A percentile compares a stretch with the other conserved stretches of the same genome.
Conservation (phyloP, 2,888 invertebrate genomes). For the Melanotus villosus region DNA sequence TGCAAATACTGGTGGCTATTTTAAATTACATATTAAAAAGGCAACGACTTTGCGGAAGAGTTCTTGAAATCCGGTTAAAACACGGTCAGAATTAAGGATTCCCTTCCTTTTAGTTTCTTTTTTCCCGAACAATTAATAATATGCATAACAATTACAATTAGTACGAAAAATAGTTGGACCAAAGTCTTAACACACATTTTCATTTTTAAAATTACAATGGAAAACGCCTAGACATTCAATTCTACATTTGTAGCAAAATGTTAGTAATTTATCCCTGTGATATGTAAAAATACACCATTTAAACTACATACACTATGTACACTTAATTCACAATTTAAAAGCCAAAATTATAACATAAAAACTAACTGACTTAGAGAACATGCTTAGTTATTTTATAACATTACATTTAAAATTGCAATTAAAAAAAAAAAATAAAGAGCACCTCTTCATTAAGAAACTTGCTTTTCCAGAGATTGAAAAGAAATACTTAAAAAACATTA, state of each 20-base stretch:
- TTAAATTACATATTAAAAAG: conserved; percentile 4
- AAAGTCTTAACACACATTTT: conserved; percentile 8
- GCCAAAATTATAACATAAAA: conserved; percentile 25
- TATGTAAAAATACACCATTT: conserved; percentile 53
- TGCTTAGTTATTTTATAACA: conserved; percentile 30
- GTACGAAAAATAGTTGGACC: conserved; percentile 34
- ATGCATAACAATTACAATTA: conserved; percentile 35
- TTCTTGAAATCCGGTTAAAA: neutral
- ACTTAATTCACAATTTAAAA: conserved; percentile 40
- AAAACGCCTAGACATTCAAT: conserved; percentile 27
- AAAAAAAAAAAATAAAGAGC: neutral
- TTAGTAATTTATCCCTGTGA: conserved; percentile 46
- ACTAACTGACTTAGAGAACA: conserved; percentile 24
- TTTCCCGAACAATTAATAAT: conserved; percentile 33
- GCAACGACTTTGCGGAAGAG: conserved; percentile 10
- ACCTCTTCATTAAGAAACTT: no score
- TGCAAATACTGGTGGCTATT: conserved; percentile 20
- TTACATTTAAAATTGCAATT: no score
- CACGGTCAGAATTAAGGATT: neutral
- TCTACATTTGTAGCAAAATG: conserved; percentile 28
- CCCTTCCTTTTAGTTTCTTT: no score
- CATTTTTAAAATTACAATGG: neutral
- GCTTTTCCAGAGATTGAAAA: no score
- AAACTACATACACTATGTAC: conserved; percentile 53
- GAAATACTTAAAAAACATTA: no score